These are phyloP conservation scores for Venustoraphidia nigricollis DNA, from an alignment of 2,888 invertebrate genomes.

Conservation along the genomic window DNA sequence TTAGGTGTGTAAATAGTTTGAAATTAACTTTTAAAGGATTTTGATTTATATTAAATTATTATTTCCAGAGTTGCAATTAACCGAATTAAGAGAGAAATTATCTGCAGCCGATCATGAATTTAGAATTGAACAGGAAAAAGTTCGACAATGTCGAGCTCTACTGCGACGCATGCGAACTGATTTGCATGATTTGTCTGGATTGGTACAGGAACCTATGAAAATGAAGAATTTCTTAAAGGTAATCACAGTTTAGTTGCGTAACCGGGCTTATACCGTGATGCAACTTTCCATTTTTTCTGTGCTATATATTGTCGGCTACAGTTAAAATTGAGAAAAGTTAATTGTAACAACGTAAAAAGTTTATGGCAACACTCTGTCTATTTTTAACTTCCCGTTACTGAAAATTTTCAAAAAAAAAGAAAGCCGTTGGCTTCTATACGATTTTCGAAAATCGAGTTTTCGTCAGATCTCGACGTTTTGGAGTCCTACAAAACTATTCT, in stretches of 20 bases:
- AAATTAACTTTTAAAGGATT: not conserved
- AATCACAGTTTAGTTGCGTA: too few species aligned
- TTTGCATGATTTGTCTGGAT: constrained; percentile 60
- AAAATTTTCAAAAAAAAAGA: too few species aligned
- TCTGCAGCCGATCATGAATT: constrained; percentile 55
- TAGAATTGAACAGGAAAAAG: constrained; percentile 44
- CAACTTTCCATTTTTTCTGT: constrained; percentile 7
- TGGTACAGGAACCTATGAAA: constrained; percentile 59
- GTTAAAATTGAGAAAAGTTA: too few species aligned
- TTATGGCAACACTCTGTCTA: too few species aligned
- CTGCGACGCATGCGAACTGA: constrained; percentile 67
- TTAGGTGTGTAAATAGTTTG: constrained; percentile 27
- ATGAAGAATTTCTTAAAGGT: constrained; percentile 39
- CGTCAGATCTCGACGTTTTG: too few species aligned
- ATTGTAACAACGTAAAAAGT: too few species aligned
- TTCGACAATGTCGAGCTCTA: constrained; percentile 42
- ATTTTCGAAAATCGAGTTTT: too few species aligned
- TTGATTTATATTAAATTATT: constrained; percentile 11
- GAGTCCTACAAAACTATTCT: too few species aligned
- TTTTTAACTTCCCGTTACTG: too few species aligned
- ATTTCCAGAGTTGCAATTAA: constrained; percentile 52
- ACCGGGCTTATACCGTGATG: too few species aligned
- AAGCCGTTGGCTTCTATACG: too few species aligned
- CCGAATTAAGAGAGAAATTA: constrained; percentile 63
- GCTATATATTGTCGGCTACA: not conserved